Conservation (phyloP, 2,797 vertebrate genomes). For the Saxicola maurus region DNA sequence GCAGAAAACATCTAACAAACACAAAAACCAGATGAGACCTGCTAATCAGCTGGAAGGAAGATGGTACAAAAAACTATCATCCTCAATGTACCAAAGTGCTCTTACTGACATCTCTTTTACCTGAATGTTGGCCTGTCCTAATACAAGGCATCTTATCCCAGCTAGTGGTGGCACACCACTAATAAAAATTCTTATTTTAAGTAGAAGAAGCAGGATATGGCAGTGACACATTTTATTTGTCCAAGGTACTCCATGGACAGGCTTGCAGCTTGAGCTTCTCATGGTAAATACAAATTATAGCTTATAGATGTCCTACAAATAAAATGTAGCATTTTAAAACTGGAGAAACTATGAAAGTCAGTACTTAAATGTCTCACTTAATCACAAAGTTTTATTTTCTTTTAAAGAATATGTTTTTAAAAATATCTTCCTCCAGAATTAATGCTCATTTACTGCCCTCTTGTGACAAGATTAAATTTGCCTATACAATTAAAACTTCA, state of each 20-base stretch:
- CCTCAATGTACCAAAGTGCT: neutral
- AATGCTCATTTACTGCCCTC: constrained; percentile 53
- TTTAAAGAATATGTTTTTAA: neutral
- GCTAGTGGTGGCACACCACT: neutral
- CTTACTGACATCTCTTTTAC: neutral
- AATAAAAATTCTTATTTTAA: neutral
- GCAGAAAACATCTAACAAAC: neutral
- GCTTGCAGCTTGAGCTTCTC: neutral
- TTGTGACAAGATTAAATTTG: constrained; percentile 32
- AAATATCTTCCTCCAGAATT: neutral
- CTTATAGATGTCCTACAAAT: neutral
- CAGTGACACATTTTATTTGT: neutral
- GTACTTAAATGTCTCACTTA: neutral
- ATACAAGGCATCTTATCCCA: neutral
- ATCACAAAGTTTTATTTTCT: neutral
- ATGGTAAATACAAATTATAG: neutral
- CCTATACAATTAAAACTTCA: neutral
- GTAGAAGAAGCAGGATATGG: neutral
- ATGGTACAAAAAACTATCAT: neutral
- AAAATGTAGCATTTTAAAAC: neutral
- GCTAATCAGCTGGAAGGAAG: neutral
- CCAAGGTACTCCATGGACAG: neutral
- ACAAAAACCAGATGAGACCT: neutral
- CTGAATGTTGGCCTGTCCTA: neutral
- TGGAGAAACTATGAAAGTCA: neutral